Evolutionary conservation across 2,888 invertebrate genomes (phyloP), one percentile per base, ranked within the genome.

Genomic region (Synanthedon formicaeformis): DNA sequence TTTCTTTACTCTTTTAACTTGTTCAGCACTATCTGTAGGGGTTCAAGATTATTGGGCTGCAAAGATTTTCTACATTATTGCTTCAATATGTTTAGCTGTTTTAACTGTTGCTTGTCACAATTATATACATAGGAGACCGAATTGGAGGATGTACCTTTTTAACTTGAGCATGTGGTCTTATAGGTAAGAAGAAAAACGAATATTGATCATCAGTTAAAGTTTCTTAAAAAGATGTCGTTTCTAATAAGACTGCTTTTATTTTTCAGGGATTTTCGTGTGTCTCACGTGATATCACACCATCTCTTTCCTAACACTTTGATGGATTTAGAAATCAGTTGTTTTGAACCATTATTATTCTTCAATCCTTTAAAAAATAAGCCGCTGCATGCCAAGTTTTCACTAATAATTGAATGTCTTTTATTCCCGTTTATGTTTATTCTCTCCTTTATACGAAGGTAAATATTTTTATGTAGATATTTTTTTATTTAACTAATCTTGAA

Each of bases 211-310:
- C n/a, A 2, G 8, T 45, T 45, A n/a, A n/a, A n/a, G 8, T n/a
- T 45, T 45, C 6, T 45, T 45, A n/a, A 45, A 45, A 2, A 34
- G 2, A 10, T 10, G 34, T 34, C 34, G 34, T 34, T 34, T 3
- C 10, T 34, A 34, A 34, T 34, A 34, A 34, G 2, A 10, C 10
- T 34, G 10, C 12, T 18, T 51, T 49, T 50, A 2, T 40, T 14
- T n/a, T 41, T 51, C 23, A 27, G 51, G 52, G 27, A 51, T 27
- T 48, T 50, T 52, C 52, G 51, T 3, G 41, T 53, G 45, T 91
- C 91, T 0, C 95, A 95, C 65, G 91, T 87, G 0, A 70, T 95
- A 48, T 94, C 94, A 41, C 95, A 95, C 72, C 95, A 96, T 67
- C 79, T 92, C 8, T 94, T 91, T 67, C 90, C 95, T 0, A 95